Conservation (phyloP, 2,113 vertebrate species). For the Monarcha castaneiventris region DNA sequence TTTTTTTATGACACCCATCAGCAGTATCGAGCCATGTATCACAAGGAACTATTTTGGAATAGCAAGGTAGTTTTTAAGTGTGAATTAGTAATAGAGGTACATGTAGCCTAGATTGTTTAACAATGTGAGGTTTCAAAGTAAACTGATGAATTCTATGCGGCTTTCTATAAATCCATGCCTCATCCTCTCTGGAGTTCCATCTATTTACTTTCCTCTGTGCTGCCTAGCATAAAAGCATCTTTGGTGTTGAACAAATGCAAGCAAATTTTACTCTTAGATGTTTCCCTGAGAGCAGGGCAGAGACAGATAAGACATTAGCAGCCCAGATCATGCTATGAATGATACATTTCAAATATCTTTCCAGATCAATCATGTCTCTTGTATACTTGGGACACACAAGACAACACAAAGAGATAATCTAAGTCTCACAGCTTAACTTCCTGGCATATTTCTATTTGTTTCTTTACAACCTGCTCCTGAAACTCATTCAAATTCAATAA, state of each 20-base stretch:
- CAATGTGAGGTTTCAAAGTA: neutral
- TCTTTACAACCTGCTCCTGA: neutral
- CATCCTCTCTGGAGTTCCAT: neutral
- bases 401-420: neutral
- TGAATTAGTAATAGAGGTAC: neutral
- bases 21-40: neutral
- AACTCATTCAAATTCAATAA: neutral
- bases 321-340: neutral
- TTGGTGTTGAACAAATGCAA: neutral
- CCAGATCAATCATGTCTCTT: neutral
- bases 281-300: neutral
- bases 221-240: neutral
- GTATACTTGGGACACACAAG: neutral
- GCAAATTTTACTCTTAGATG: neutral
- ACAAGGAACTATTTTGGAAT: neutral
- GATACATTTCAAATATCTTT: neutral
- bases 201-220: neutral
- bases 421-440: neutral
- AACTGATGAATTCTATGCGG: neutral
- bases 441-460: neutral
- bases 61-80: neutral
- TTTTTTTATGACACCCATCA: neutral
- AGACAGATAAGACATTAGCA: neutral
- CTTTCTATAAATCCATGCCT: neutral
- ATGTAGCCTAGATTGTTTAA: neutral